These are phyloP conservation scores for Catalaphyllia jardinei DNA, from an alignment of 64 coral and sea anemone genomes.

Conservation along the genomic window DNA sequence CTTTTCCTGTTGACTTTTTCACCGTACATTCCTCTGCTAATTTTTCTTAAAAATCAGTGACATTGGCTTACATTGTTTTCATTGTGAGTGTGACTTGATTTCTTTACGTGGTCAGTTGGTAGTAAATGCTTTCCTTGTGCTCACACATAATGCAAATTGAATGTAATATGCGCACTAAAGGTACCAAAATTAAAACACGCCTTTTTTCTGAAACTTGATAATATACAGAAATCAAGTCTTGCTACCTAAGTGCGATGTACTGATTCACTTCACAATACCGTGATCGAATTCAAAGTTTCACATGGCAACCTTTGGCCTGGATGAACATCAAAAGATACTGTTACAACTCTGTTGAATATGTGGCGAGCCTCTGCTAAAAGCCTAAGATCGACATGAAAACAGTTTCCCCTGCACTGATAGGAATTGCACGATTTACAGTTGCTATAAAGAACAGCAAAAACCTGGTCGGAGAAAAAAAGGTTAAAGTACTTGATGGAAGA, in stretches of 20 bases:
- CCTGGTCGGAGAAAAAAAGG: too few relatives aligned
- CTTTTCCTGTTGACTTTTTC: too few relatives aligned
- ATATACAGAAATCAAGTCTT: too few relatives aligned
- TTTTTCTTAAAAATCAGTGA: too few relatives aligned
- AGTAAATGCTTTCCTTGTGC: constrained; percentile 1
- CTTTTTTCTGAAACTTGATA: too few relatives aligned
- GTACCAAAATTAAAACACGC: background rate
- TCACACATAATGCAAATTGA: constrained; percentile 3
- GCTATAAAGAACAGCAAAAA: too few relatives aligned
- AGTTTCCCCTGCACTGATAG: constrained; percentile 34
- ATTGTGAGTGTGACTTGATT: too few relatives aligned
- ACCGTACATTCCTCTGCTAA: too few relatives aligned
- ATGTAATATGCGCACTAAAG: background rate
- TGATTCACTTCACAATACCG: background rate
- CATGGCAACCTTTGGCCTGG: constrained; percentile 38
- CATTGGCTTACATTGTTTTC: too few relatives aligned
- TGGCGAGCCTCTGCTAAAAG: constrained; percentile 9
- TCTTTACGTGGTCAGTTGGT: too few relatives aligned
- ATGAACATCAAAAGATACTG: constrained; percentile 50
- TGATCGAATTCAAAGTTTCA: background rate
- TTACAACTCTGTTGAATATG: constrained; percentile 46
- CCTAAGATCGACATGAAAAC: constrained; percentile 27
- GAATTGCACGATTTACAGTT: constrained; percentile 29
- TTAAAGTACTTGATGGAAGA: too few relatives aligned
- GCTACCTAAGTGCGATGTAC: background rate